These are phyloP conservation scores for Hypolimnas misippus DNA, from an alignment of 2,888 invertebrate species.

Conservation along the genomic window DNA sequence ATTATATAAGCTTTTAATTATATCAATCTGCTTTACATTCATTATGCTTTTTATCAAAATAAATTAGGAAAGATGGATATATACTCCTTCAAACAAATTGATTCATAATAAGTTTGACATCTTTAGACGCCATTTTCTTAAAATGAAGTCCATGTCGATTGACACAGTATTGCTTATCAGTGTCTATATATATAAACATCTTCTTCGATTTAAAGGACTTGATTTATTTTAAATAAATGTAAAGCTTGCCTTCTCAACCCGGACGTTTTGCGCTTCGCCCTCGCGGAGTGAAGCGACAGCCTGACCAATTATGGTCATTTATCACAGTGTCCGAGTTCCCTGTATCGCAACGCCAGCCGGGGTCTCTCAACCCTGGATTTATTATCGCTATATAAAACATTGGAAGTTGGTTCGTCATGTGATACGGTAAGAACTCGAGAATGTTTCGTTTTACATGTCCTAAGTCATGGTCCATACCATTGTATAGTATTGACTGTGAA, in stretches of 20 bases:
- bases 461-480: too few species aligned
- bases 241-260: constrained; percentile 17
- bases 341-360: constrained; percentile 50
- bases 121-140: too few species aligned
- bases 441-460: not conserved
- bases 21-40: too few species aligned
- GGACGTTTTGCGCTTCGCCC: constrained; percentile 41
- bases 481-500: too few species aligned
- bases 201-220: not conserved
- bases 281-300: constrained; percentile 52
- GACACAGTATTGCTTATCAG: too few species aligned
- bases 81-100: too few species aligned
- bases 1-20: too few species aligned
- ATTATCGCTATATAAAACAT: constrained; percentile 32
- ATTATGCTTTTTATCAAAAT: too few species aligned
- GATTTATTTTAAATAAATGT: constrained; percentile 14
- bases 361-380: constrained; percentile 31
- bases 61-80: too few species aligned
- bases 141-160: too few species aligned
- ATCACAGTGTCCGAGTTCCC: constrained; percentile 51
- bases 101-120: too few species aligned
- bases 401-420: constrained; percentile 28
- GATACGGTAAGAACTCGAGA: not conserved
- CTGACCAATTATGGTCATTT: constrained; percentile 65
- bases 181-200: too few species aligned